A percentile compares a stretch with the other conserved stretches of the same genome.
phyloP scores from a whole-genome alignment of 2,113 vertebrate species.

The Oxyruncus cristatus region DNA sequence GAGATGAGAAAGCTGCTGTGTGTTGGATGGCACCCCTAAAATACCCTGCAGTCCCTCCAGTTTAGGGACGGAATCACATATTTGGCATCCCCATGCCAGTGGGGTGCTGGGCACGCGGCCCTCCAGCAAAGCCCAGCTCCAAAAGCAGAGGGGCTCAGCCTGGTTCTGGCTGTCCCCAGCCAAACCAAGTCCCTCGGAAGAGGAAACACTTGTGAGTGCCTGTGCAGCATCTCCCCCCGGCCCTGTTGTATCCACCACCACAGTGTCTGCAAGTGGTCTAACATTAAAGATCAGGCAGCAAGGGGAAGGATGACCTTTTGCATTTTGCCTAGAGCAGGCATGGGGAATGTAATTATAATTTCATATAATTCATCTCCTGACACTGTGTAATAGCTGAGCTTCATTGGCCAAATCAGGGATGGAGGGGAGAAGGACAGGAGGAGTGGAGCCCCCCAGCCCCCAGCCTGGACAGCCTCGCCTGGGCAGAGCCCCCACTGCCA shows the following conservation, averaged over 20 bases:
- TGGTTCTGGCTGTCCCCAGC: neutral
- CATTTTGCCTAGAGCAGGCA: slow-evolving; percentile 52
- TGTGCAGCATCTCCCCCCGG: neutral
- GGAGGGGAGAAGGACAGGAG: neutral
- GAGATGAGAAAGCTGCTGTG: neutral
- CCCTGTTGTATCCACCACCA: slow-evolving; percentile 35
- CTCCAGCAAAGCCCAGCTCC: neutral
- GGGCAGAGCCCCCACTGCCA: neutral
- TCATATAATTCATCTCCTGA: slow-evolving; percentile 53
- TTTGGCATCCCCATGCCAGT: neutral
- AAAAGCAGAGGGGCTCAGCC: accelerated
- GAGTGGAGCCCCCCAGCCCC: neutral
- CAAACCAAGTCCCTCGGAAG: neutral
- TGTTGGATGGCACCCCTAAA: neutral
- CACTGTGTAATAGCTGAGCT: neutral
- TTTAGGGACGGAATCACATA: neutral
- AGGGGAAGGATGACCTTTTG: slow-evolving; percentile 63
- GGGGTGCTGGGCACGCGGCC: neutral
- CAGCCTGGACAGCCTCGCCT: neutral
- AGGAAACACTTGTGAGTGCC: neutral
- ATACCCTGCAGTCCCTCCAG: neutral
- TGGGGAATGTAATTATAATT: slow-evolving; percentile 51
- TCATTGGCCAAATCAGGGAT: neutral
- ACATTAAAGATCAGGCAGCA: slow-evolving; percentile 42
- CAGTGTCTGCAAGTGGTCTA: neutral